A percentile compares a stretch with the other conserved stretches of the same genome.
phyloP scores from a whole-genome alignment of 2,888 invertebrate genomes.

The Pharmacophagus antenor region DNA sequence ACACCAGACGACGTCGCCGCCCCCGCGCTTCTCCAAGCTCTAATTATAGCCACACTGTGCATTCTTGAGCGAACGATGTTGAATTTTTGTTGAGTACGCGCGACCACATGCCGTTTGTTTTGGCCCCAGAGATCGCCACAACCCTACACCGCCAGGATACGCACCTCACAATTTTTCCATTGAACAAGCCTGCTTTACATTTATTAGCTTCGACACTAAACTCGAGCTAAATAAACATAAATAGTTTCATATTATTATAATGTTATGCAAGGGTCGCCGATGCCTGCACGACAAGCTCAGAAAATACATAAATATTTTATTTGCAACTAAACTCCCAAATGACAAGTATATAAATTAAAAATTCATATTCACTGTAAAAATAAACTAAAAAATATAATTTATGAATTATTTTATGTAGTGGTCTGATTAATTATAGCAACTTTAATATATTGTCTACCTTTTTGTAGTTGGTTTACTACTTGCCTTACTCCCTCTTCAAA shows the following conservation, averaged over 20 bases:
- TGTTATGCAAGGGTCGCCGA: slow-evolving; percentile 9
- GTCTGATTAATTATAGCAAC: neutral
- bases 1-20: slow-evolving; percentile 79
- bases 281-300: slow-evolving; percentile 6
- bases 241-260: slow-evolving; percentile 13
- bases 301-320: neutral
- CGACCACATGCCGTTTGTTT: slow-evolving; percentile 78
- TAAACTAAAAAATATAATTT: neutral
- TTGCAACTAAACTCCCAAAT: neutral
- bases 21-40: slow-evolving; percentile 78
- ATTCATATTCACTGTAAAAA: neutral
- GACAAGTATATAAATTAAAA: neutral
- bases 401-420: neutral
- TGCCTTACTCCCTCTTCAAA: slow-evolving; percentile 33
- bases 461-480: slow-evolving; percentile 26
- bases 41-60: slow-evolving; percentile 78
- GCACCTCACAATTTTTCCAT: neutral
- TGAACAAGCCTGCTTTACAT: neutral
- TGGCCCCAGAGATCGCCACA: slow-evolving; percentile 56
- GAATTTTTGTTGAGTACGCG: slow-evolving; percentile 82
- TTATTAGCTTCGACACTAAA: slow-evolving; percentile 3
- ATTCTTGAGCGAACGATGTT: slow-evolving; percentile 80
- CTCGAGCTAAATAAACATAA: slow-evolving; percentile 6
- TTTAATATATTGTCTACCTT: neutral
- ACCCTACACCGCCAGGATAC: slow-evolving; percentile 40